A percentile compares a stretch with the other conserved stretches of the same genome.
phyloP scores from a whole-genome alignment of 1,140 invertebrate species.

The Euschistus heros region DNA sequence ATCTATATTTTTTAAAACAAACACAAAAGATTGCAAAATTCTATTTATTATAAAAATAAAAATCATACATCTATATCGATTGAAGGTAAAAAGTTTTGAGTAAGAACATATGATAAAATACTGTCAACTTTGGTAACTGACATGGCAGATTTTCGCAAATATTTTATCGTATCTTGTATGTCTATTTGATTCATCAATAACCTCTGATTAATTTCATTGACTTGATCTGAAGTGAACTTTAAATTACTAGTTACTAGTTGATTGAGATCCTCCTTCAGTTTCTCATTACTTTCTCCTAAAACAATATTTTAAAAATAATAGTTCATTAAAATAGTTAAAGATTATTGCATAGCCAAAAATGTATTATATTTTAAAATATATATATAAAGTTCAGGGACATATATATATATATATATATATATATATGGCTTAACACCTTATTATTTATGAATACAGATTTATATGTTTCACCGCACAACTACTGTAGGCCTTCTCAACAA shows the following conservation, averaged over 20 bases:
- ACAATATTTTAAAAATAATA: not conserved
- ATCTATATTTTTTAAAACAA: too few relatives aligned
- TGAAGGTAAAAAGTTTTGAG: not conserved
- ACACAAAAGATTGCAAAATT: too few relatives aligned
- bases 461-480: too few relatives aligned
- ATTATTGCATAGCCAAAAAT: too few relatives aligned
- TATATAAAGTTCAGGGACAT: too few relatives aligned
- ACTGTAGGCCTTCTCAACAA: too few relatives aligned
- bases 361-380: too few relatives aligned
- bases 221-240: not conserved
- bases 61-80: not conserved
- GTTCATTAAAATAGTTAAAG: too few relatives aligned
- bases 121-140: not conserved
- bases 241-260: not conserved
- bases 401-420: too few relatives aligned
- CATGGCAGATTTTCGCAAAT: not conserved
- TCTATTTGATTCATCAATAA: constrained; percentile 3
- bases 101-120: not conserved
- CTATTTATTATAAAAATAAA: too few relatives aligned
- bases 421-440: too few relatives aligned
- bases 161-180: constrained; percentile 6
- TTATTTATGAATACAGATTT: too few relatives aligned
- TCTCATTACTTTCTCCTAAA: constrained; percentile 1
- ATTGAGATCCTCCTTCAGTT: constrained; percentile 6
- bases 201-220: constrained; percentile 9